These are phyloP conservation scores for Perca schrenkii DNA, from an alignment of 2,113 vertebrate genomes.

Conservation along the genomic window DNA sequence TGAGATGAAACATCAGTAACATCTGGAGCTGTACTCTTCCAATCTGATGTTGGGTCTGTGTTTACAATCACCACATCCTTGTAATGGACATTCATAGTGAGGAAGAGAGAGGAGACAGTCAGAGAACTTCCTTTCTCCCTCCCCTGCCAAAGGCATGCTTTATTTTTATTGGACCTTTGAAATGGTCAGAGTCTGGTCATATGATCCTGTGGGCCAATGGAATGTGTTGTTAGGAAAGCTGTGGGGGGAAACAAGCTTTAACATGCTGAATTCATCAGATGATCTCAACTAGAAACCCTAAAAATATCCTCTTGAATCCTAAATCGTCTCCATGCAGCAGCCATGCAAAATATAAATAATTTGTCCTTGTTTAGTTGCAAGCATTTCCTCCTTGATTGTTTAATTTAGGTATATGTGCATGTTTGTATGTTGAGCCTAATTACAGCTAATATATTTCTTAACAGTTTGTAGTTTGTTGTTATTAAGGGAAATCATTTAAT, in stretches of 20 bases:
- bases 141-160: slow-evolving; percentile 54
- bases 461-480: slow-evolving; percentile 10
- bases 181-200: slow-evolving; percentile 82
- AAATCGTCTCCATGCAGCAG: not conserved
- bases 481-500: slow-evolving; percentile 27
- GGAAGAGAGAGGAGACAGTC: slow-evolving; percentile 33
- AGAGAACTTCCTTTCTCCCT: slow-evolving; percentile 62
- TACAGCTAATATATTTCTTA: not conserved
- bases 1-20: slow-evolving; percentile 23
- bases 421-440: not conserved
- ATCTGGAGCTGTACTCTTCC: slow-evolving; percentile 21
- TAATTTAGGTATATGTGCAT: not conserved
- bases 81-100: slow-evolving; percentile 36
- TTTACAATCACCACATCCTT: slow-evolving; percentile 58
- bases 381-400: not conserved
- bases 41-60: slow-evolving; percentile 6
- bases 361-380: not conserved
- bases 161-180: slow-evolving; percentile 74
- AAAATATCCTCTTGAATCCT: slow-evolving; percentile 41
- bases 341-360: not conserved
- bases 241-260: slow-evolving; percentile 51
- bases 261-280: slow-evolving; percentile 60
- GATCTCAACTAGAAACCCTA: slow-evolving; percentile 50
- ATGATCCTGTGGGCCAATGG: slow-evolving; percentile 75
- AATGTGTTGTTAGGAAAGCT: slow-evolving; percentile 34